Percentiles rank a stretch among this genome's conserved stretches.
These are phyloP conservation scores for Idaea straminata DNA, from an alignment of 2,888 invertebrate genomes.

Conservation along the genomic window DNA sequence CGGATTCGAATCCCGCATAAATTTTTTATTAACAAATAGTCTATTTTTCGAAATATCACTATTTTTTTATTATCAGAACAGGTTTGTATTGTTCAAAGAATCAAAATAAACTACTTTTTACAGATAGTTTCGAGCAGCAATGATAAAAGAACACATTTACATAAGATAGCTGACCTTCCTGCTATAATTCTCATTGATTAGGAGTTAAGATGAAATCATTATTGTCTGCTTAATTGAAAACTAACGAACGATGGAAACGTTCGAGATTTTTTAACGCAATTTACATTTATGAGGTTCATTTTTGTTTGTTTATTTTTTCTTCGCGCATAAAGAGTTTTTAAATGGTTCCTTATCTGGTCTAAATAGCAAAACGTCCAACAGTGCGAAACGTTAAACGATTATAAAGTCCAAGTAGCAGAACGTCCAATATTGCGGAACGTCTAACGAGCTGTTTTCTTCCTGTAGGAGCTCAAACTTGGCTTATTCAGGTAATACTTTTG, in stretches of 20 bases:
- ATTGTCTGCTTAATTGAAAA: not conserved
- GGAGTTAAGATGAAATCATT: not conserved
- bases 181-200: slow-evolving; percentile 14
- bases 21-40: not conserved
- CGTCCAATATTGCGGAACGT: too few relatives aligned
- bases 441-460: too few relatives aligned
- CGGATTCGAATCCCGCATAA: too few relatives aligned
- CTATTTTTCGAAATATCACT: slow-evolving; percentile 5
- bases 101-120: slow-evolving; percentile 21
- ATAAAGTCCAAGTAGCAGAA: too few relatives aligned
- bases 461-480: too few relatives aligned
- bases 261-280: not conserved
- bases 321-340: too few relatives aligned
- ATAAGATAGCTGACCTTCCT: slow-evolving; percentile 25
- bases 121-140: slow-evolving; percentile 11
- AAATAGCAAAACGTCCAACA: too few relatives aligned
- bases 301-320: not conserved
- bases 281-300: not conserved
- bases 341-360: too few relatives aligned
- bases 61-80: slow-evolving; percentile 3
- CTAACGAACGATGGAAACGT: not conserved
- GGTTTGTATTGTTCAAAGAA: slow-evolving; percentile 14
- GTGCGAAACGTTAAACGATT: too few relatives aligned
- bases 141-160: slow-evolving; percentile 24
- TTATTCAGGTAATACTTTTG: too few relatives aligned